phyloP scores from a whole-genome alignment of 2,888 invertebrate species.

The Idaea dimidiata region DNA sequence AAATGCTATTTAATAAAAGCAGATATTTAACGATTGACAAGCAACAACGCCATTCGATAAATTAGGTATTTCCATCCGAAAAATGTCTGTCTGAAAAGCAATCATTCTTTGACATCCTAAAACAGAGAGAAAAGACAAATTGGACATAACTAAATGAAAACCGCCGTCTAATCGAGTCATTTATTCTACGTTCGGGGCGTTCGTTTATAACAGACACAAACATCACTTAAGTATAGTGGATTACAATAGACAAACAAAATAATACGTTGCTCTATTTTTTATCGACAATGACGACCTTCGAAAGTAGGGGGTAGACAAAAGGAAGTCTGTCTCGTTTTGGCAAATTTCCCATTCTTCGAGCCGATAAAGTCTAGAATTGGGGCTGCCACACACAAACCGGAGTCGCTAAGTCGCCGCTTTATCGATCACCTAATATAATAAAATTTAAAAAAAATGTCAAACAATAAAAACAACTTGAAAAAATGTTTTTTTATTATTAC shows the following conservation, averaged over 20 bases:
- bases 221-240: not conserved
- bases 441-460: too few species aligned
- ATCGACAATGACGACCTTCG: not conserved
- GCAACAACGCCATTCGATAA: not conserved
- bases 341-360: not conserved
- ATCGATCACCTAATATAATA: too few species aligned
- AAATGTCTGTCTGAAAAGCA: not conserved
- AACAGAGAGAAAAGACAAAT: not conserved
- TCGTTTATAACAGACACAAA: not conserved
- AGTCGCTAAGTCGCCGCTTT: too few species aligned
- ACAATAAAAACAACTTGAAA: too few species aligned
- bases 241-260: not conserved
- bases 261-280: not conserved
- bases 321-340: not conserved
- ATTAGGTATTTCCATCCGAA: not conserved
- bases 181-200: slow-evolving; percentile 5
- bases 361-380: not conserved
- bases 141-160: slow-evolving; percentile 11
- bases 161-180: not conserved
- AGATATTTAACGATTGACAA: too few species aligned
- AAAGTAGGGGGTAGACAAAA: not conserved
- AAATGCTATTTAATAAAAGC: too few species aligned
- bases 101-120: not conserved
- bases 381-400: too few species aligned
- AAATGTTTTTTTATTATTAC: too few species aligned